Conservation (phyloP, 2,113 vertebrate species). For the Bothrops jararaca region DNA sequence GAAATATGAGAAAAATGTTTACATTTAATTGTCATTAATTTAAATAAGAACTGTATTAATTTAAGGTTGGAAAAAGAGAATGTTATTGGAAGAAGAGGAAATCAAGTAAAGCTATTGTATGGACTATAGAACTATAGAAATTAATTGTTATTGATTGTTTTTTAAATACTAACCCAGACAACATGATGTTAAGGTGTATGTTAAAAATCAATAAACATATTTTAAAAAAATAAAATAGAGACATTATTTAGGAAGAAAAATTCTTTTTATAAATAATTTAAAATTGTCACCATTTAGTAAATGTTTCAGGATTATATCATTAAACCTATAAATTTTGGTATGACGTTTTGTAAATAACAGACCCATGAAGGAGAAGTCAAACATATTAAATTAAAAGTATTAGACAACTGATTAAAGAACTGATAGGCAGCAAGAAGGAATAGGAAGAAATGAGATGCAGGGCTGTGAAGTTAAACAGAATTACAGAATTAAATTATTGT, state of each 20-base stretch:
- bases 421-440: not conserved
- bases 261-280: slow-evolving; percentile 25
- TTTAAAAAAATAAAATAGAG: too few relatives aligned
- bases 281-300: slow-evolving; percentile 30
- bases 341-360: slow-evolving; percentile 24
- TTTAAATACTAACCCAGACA: too few relatives aligned
- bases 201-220: too few relatives aligned
- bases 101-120: too few relatives aligned
- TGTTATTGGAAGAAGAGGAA: too few relatives aligned
- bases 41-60: too few relatives aligned
- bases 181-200: too few relatives aligned
- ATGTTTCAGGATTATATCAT: slow-evolving; percentile 19
- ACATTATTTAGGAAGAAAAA: not conserved
- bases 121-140: too few relatives aligned
- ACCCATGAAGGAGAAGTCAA: slow-evolving; percentile 20
- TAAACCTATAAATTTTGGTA: slow-evolving; percentile 19
- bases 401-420: slow-evolving; percentile 30
- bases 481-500: not conserved
- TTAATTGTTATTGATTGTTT: too few relatives aligned
- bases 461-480: not conserved
- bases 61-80: too few relatives aligned
- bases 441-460: not conserved
- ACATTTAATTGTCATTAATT: too few relatives aligned
- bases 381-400: slow-evolving; percentile 14
- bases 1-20: too few relatives aligned